Evolutionary conservation across 2,888 invertebrate species (phyloP), one percentile per base, ranked within the genome.

Genomic region (Orthosia gothica): DNA sequence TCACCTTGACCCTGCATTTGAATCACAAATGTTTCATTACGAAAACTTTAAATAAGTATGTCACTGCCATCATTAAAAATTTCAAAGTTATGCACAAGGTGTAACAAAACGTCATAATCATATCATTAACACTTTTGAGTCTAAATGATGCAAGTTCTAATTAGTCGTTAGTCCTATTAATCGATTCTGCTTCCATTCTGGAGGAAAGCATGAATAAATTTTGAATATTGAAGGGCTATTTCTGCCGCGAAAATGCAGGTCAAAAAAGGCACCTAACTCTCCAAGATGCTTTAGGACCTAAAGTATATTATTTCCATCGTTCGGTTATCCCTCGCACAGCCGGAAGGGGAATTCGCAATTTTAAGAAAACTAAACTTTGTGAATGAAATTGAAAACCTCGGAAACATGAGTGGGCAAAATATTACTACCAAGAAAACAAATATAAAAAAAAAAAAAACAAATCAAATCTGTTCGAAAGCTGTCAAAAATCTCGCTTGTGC

Each of bases 21-120:
- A 77, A 57, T 77, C 16, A 49, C 26, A 26, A 57, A 20, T 32
- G 12, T 5, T 32, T 50, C 1, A 78, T 74, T 74, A 78, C 26
- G 50, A 58, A 78, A 79, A 45, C 26, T 18, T 16, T 32, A 12
- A 5, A 20, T 70, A 50, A 20, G 45, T 70, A 70, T 32, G 50
- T 79, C 57, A 69, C 70, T 58, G 79, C 20, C 74, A 69, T 45
- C 26, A 45, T 13, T 26, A 50, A 26, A 40, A 78, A 50, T 15
- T 45, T 12, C 18, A 57, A 40, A 67, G 1, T 0, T 49, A 55
- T 49, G 15, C 40, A 57, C n/a, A 26, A 57, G 15, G 9, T 57
- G 16, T 40, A 23, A 47, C 12, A 23, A 66, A 32, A 55, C 40
- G 15, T 55, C 16, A 12, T 15, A 40, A 20, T 18, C 3, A 23